Percentiles rank a stretch among this genome's conserved stretches.
These are phyloP conservation scores for Eriosoma lanigerum DNA, from an alignment of 1,140 invertebrate species.

Conservation along the genomic window DNA sequence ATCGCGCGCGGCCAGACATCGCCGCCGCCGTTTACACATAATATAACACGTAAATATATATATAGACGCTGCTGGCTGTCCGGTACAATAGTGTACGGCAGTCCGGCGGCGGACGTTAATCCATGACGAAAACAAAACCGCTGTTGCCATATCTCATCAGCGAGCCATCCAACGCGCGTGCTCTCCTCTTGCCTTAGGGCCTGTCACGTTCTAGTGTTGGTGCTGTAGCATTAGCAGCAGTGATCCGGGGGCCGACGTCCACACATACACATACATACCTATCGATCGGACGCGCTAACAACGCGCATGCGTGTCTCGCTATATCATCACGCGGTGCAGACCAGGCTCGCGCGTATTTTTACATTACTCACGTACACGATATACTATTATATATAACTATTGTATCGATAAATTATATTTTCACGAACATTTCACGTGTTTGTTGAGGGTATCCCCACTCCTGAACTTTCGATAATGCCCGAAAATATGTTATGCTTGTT, in stretches of 20 bases:
- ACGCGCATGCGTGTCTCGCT: constrained; percentile 5
- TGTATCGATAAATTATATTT: background rate
- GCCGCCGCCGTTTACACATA: constrained; percentile 1
- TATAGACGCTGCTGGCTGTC: constrained; percentile 14
- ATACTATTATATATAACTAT: background rate
- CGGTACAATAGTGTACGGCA: constrained; percentile 2
- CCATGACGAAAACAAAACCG: constrained; percentile 49
- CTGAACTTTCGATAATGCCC: no score
- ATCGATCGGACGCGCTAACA: constrained; percentile 30
- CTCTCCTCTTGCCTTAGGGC: background rate
- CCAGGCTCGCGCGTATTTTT: background rate
- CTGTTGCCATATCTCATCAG: constrained; percentile 44
- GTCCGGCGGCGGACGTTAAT: constrained; percentile 26
- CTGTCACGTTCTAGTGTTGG: constrained; percentile 13
- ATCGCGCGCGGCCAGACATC: constrained; percentile 17
- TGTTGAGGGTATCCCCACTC: no score
- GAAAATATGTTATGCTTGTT: no score
- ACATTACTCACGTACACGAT: background rate
- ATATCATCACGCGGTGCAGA: background rate
- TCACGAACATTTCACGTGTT: no score
- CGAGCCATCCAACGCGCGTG: constrained; percentile 5
- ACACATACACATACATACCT: constrained; percentile 7
- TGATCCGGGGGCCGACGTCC: constrained; percentile 29
- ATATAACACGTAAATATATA: constrained; percentile 1
- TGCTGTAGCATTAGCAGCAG: background rate